Conservation (phyloP, 2,888 invertebrate species). For the Altica lythri region DNA sequence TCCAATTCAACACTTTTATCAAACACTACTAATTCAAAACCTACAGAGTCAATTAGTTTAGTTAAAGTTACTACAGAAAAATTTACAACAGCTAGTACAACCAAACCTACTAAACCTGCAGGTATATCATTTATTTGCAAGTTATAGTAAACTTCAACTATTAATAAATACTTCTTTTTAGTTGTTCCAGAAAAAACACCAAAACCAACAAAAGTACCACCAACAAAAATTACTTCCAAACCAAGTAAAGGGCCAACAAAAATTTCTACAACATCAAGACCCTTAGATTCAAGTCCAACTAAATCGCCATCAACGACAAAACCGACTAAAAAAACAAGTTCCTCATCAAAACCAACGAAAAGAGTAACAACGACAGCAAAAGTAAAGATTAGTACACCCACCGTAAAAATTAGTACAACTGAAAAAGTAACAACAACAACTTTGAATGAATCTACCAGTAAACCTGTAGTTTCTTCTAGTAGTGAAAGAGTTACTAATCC, state of each 20-base stretch:
- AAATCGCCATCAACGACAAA: slow-evolving; percentile 36
- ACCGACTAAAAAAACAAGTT: slow-evolving; percentile 47
- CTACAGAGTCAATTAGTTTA: slow-evolving; percentile 45
- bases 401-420: slow-evolving; percentile 40
- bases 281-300: slow-evolving; percentile 46
- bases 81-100: not conserved
- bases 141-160: not conserved
- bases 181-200: slow-evolving; percentile 44
- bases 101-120: not conserved
- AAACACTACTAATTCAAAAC: slow-evolving; percentile 44
- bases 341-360: slow-evolving; percentile 46
- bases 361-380: slow-evolving; percentile 38
- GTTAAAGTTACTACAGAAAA: not conserved
- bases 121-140: not conserved
- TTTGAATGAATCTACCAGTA: slow-evolving; percentile 38
- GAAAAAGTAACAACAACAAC: slow-evolving; percentile 7
- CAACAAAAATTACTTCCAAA: slow-evolving; percentile 41
- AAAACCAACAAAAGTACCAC: slow-evolving; percentile 24
- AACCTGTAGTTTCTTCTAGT: slow-evolving; percentile 15
- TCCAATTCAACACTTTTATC: not conserved
- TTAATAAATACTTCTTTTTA: not conserved
- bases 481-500: not conserved
- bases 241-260: slow-evolving; percentile 42
- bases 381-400: slow-evolving; percentile 16
- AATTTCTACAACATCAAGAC: slow-evolving; percentile 37